A percentile compares a stretch with the other conserved stretches of the same genome.
Conservation (phyloP, 2,797 vertebrate genomes). For the Leucoraja ocellata region DNA sequence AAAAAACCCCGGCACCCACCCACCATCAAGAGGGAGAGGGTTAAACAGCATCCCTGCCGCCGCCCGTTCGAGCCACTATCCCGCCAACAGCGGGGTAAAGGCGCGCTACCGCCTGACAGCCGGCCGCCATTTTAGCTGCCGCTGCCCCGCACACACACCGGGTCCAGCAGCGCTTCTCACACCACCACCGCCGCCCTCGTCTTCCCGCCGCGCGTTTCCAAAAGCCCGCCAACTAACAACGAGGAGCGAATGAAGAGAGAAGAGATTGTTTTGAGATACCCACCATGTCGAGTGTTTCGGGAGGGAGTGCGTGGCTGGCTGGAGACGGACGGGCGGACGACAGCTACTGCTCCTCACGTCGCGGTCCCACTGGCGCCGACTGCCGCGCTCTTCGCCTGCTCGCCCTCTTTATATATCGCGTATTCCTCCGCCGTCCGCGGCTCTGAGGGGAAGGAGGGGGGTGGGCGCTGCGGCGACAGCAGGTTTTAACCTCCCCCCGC, state of each 20-base stretch:
- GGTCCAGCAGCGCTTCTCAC: background rate
- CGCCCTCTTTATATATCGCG: constrained; percentile 9
- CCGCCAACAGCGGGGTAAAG: background rate
- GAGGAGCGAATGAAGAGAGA: too few relatives aligned
- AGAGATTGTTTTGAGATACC: background rate
- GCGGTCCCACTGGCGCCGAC: background rate
- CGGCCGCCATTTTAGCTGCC: background rate
- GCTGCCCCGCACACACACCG: background rate
- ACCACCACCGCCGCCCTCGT: background rate
- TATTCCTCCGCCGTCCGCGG: background rate
- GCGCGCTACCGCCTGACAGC: background rate
- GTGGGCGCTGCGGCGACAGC: background rate
- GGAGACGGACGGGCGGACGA: background rate
- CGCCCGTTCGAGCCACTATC: too few relatives aligned
- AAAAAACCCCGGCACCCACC: background rate
- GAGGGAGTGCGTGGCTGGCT: background rate
- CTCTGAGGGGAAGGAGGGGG: background rate
- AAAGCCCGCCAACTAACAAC: too few relatives aligned
- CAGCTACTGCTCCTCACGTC: background rate
- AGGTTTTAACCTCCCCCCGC: too few relatives aligned
- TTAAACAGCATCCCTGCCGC: too few relatives aligned
- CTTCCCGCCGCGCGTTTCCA: too few relatives aligned
- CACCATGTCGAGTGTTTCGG: background rate
- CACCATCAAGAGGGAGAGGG: background rate
- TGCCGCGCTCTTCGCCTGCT: constrained; percentile 6